Evolutionary conservation across 2,797 vertebrate genomes (phyloP).

Genomic region (Rallus crepitans): DNA sequence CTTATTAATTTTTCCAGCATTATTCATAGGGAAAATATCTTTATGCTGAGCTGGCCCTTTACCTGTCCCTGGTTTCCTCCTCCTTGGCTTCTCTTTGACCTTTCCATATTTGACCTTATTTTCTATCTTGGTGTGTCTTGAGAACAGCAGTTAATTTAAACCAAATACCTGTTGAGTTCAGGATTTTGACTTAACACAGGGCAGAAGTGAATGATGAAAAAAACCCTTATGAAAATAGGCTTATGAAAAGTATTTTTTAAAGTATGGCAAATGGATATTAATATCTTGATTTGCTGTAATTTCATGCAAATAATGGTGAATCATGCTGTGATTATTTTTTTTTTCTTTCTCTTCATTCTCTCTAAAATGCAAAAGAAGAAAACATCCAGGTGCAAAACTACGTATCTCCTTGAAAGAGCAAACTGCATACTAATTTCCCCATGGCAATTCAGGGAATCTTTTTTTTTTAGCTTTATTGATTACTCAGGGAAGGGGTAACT

Average conservation of each 20-base stretch:
- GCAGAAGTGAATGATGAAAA: constrained; percentile 18
- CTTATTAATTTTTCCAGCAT: neutral
- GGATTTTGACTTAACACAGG: neutral
- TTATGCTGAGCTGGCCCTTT: constrained; percentile 30
- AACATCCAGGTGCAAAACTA: constrained; percentile 7
- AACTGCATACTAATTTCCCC: constrained; percentile 4
- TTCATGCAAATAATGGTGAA: constrained; percentile 56
- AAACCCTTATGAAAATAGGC: constrained; percentile 13
- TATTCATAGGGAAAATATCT: constrained; percentile 1
- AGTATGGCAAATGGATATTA: constrained; percentile 33
- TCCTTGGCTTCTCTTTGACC: constrained; percentile 26
- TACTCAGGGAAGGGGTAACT: neutral
- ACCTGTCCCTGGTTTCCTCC: neutral
- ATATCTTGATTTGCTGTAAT: constrained; percentile 41
- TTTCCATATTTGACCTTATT: constrained; percentile 27
- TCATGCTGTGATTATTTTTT: neutral
- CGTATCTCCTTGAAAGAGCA: constrained; percentile 12
- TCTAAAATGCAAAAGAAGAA: constrained; percentile 17
- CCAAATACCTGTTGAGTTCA: constrained; percentile 50
- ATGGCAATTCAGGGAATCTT: neutral
- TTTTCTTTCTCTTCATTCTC: neutral
- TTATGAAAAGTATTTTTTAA: neutral
- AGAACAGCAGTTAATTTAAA: constrained; percentile 34
- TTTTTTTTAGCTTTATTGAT: constrained; percentile 19
- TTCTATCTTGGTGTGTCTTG: neutral